phyloP scores from a whole-genome alignment of 2,797 vertebrate genomes.

The Pygocentrus nattereri region DNA sequence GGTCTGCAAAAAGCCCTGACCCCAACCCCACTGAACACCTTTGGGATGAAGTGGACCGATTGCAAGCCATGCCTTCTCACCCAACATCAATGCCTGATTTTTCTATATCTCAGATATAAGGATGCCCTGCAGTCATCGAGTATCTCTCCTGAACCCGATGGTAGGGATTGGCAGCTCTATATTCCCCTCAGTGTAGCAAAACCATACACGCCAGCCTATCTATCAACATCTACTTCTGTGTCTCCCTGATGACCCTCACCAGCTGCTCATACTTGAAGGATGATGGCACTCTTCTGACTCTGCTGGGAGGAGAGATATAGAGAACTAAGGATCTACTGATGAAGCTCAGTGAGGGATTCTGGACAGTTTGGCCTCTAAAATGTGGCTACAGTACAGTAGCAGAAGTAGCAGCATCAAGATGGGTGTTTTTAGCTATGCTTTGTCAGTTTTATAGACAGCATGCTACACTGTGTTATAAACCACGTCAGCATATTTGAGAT shows the following conservation, averaged over 20 bases:
- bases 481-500: background rate
- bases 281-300: background rate
- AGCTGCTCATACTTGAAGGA: slow-evolving; percentile 34
- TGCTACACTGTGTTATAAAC: too few species aligned
- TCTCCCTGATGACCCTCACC: slow-evolving; percentile 19
- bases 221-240: slow-evolving; percentile 39
- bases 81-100: too few species aligned
- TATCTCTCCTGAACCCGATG: slow-evolving; percentile 17
- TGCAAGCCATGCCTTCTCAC: too few species aligned
- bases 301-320: background rate
- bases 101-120: background rate
- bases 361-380: background rate
- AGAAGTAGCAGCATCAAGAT: too few species aligned
- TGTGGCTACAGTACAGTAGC: background rate
- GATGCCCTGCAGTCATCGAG: slow-evolving; percentile 7
- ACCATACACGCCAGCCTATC: slow-evolving; percentile 26
- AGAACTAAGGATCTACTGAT: background rate
- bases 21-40: too few species aligned
- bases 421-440: too few species aligned
- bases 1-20: too few species aligned
- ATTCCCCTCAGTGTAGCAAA: slow-evolving; percentile 24
- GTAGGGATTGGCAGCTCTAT: slow-evolving; percentile 19
- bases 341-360: background rate
- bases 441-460: too few species aligned
- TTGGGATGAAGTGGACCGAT: too few species aligned